These are phyloP conservation scores for Eupithecia tripunctaria DNA, from an alignment of 2,888 invertebrate species.

Conservation along the genomic window DNA sequence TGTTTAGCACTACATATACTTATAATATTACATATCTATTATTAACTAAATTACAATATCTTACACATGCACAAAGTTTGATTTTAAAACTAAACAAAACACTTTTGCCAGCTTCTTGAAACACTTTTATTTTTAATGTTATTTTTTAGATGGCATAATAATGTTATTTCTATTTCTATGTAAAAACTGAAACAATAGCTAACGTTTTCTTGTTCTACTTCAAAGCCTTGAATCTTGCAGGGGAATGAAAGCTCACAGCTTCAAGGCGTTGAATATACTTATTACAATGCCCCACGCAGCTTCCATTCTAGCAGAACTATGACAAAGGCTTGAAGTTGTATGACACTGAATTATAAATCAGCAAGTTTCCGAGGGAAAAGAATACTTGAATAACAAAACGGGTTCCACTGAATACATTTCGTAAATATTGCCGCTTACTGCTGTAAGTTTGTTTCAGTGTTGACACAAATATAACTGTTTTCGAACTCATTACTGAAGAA, in stretches of 20 bases:
- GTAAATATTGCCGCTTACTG: slow-evolving; percentile 21
- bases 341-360: slow-evolving; percentile 32
- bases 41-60: too few relatives aligned
- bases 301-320: slow-evolving; percentile 22
- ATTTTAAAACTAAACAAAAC: too few relatives aligned
- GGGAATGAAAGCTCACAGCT: not conserved
- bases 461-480: slow-evolving; percentile 11
- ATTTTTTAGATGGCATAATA: too few relatives aligned
- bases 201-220: not conserved
- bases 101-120: too few relatives aligned
- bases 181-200: not conserved
- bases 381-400: slow-evolving; percentile 37
- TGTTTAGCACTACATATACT: too few relatives aligned
- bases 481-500: slow-evolving; percentile 1
- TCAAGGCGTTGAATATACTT: slow-evolving; percentile 16
- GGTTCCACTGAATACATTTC: slow-evolving; percentile 30
- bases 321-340: slow-evolving; percentile 32
- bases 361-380: slow-evolving; percentile 29
- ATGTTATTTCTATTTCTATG: too few relatives aligned
- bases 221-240: not conserved
- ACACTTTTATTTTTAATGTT: too few relatives aligned
- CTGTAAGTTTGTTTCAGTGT: slow-evolving; percentile 20
- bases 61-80: too few relatives aligned
- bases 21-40: too few relatives aligned
- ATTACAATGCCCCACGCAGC: slow-evolving; percentile 21